A percentile compares a stretch with the other conserved stretches of the same genome.
Conservation (phyloP, 2,797 vertebrate genomes). For the Acipenser oxyrinchus region DNA sequence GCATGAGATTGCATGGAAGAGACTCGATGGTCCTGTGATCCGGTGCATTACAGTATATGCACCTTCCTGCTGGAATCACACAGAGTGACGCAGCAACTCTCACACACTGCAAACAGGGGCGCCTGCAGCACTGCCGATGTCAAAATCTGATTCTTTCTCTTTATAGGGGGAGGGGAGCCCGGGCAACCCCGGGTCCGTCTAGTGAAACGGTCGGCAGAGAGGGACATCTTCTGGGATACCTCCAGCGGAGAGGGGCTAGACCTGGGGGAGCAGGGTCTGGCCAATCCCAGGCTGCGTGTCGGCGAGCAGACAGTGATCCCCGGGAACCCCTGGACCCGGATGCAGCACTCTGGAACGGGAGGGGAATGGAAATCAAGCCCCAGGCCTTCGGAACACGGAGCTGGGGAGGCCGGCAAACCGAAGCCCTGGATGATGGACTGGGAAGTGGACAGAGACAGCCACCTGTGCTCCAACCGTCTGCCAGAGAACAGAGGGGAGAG, state of each 20-base stretch:
- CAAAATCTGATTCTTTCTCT: slow-evolving; percentile 2
- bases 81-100: background rate
- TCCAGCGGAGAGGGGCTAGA: slow-evolving; percentile 49
- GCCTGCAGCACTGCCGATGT: background rate
- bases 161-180: slow-evolving; percentile 15
- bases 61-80: background rate
- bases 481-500: background rate
- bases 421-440: slow-evolving; percentile 26
- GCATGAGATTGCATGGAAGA: background rate
- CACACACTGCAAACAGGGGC: background rate
- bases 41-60: background rate
- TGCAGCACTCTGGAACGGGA: slow-evolving; percentile 9
- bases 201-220: slow-evolving; percentile 37
- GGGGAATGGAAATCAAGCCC: background rate
- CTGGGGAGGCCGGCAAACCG: slow-evolving; percentile 11
- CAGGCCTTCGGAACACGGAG: background rate
- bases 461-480: slow-evolving; percentile 1
- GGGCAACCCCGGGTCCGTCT: slow-evolving; percentile 32
- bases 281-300: slow-evolving; percentile 19
- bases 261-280: slow-evolving; percentile 27
- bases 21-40: background rate
- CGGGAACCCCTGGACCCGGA: background rate
- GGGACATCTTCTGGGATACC: slow-evolving; percentile 58
- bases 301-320: background rate
- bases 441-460: slow-evolving; percentile 6